These are phyloP conservation scores for Neoscelio sp. DNA, from an alignment of 2,888 invertebrate species.

Conservation along the genomic window DNA sequence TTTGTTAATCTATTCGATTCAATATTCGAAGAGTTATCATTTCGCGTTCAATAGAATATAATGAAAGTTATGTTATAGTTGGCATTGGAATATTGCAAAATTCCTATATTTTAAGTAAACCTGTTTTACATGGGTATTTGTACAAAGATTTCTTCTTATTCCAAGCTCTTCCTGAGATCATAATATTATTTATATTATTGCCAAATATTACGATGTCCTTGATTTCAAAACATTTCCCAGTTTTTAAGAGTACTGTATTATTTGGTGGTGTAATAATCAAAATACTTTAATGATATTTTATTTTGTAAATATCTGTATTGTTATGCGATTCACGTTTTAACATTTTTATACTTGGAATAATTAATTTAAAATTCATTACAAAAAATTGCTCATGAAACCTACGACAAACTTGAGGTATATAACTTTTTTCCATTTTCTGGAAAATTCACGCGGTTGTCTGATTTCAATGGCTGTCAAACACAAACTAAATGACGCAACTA, in stretches of 20 bases:
- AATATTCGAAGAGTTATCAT: too few relatives aligned
- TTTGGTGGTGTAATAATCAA: not conserved
- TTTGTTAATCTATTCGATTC: too few relatives aligned
- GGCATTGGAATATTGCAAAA: too few relatives aligned
- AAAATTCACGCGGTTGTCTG: too few relatives aligned
- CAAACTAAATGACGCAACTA: too few relatives aligned
- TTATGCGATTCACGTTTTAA: not conserved
- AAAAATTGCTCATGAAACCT: not conserved
- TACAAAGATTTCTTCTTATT: not conserved
- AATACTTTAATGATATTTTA: not conserved
- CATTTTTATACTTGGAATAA: not conserved
- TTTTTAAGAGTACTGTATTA: slow-evolving; percentile 1
- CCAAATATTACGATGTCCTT: not conserved
- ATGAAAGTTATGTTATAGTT: too few relatives aligned
- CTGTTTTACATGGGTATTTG: not conserved
- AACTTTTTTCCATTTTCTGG: not conserved
- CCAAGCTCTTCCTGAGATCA: not conserved
- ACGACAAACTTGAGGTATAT: not conserved
- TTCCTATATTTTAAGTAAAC: too few relatives aligned
- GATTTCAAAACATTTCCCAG: not conserved
- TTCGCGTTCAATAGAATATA: too few relatives aligned
- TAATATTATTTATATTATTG: not conserved
- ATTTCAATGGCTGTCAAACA: too few relatives aligned
- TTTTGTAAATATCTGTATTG: not conserved
- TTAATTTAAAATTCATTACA: not conserved